phyloP scores from a whole-genome alignment of 2,113 vertebrate species.

The human (Homo sapiens) region DNA sequence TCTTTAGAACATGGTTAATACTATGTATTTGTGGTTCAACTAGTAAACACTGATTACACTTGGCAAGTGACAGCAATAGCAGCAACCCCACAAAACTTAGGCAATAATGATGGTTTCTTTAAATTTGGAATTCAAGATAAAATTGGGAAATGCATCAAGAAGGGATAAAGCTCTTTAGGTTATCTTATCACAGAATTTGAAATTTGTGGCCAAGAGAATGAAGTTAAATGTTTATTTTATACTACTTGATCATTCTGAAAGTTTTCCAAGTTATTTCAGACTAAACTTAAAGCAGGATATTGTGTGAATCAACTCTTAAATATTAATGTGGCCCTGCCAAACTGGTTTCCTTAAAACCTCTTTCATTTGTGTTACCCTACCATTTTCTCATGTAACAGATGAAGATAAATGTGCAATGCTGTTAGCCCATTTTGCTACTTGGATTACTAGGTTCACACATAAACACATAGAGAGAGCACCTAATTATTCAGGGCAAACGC shows the following conservation, averaged over 20 bases:
- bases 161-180: background rate
- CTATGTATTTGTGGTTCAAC: background rate
- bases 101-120: background rate
- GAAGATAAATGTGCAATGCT: background rate
- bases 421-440: conserved; percentile 13
- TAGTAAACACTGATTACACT: background rate
- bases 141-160: background rate
- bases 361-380: background rate
- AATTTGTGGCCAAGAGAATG: background rate
- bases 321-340: conserved; percentile 8
- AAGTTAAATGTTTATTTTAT: conserved; percentile 44
- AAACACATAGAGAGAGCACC: background rate
- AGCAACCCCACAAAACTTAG: background rate
- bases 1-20: conserved; percentile 21
- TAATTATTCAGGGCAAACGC: background rate
- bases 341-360: background rate
- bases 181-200: background rate
- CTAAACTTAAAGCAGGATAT: conserved; percentile 52
- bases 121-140: conserved; percentile 38
- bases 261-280: conserved; percentile 44
- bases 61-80: background rate
- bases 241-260: conserved; percentile 35
- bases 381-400: conserved; percentile 28
- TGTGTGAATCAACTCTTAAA: background rate
- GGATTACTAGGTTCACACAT: background rate